These are phyloP conservation scores for Drosophila peninsularis DNA, from an alignment of 2,888 invertebrate species.

Conservation along the genomic window DNA sequence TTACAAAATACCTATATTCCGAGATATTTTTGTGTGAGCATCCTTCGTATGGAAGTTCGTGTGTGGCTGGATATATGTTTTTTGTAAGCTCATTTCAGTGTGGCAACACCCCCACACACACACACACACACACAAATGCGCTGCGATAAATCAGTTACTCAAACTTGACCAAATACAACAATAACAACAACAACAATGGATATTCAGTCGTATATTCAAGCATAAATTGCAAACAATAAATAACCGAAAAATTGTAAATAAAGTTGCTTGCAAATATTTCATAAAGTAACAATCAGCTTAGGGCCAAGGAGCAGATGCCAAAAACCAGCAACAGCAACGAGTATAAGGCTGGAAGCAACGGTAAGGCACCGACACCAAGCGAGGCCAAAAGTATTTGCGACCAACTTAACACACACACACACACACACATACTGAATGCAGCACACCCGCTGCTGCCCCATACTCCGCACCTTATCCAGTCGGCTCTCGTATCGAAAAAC, in stretches of 20 bases:
- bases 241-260: conserved; percentile 82
- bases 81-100: conserved; percentile 37
- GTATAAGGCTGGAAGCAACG: conserved; percentile 62
- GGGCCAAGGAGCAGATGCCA: conserved; percentile 78
- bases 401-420: conserved; percentile 68
- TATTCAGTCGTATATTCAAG: conserved; percentile 50
- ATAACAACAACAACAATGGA: conserved; percentile 14
- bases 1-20: conserved; percentile 6
- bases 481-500: conserved; percentile 74
- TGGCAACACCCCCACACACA: conserved; percentile 38
- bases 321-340: conserved; percentile 53
- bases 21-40: background rate
- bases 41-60: background rate
- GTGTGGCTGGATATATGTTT: conserved; percentile 4
- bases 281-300: conserved; percentile 79
- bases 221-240: conserved; percentile 82
- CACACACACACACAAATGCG: conserved; percentile 5
- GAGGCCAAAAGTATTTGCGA: conserved; percentile 78
- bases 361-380: conserved; percentile 79
- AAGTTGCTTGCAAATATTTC: conserved; percentile 81
- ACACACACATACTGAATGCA: conserved; percentile 40
- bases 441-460: conserved; percentile 37
- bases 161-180: conserved; percentile 72
- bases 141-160: conserved; percentile 68
- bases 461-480: conserved; percentile 48